Percentiles rank a stretch among this genome's conserved stretches.
These are phyloP conservation scores for Dynastes maya DNA, from an alignment of 2,888 invertebrate genomes.

Conservation along the genomic window DNA sequence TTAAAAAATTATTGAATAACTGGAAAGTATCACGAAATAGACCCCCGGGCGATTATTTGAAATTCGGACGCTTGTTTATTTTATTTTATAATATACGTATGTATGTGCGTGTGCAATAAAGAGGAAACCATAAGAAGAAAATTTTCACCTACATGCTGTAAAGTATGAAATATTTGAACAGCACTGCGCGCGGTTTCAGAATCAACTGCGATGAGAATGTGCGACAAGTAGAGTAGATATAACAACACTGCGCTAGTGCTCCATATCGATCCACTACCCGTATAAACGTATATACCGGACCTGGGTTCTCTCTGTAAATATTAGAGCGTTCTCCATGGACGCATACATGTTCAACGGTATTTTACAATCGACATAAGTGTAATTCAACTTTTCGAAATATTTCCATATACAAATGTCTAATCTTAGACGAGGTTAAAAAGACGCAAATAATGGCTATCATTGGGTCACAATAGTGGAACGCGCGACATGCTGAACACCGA, in stretches of 20 bases:
- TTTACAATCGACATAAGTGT: background rate
- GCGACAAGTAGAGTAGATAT: conserved; percentile 42
- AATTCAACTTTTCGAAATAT: background rate
- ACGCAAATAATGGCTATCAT: background rate
- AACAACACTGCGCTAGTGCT: conserved; percentile 50
- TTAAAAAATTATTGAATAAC: conserved; percentile 22
- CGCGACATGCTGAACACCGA: background rate
- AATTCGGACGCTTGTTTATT: conserved; percentile 8
- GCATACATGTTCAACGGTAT: conserved; percentile 21
- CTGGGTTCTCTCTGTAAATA: conserved; percentile 49
- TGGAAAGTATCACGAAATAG: conserved; percentile 40
- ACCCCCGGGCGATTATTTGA: background rate
- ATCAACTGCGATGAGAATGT: conserved; percentile 48
- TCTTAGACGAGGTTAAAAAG: background rate
- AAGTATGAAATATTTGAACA: conserved; percentile 45
- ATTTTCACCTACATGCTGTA: conserved; percentile 42
- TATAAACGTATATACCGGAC: conserved; percentile 44
- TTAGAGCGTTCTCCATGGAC: conserved; percentile 45
- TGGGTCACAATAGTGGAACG: background rate
- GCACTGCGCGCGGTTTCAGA: conserved; percentile 51
- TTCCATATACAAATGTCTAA: background rate
- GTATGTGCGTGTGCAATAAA: background rate
- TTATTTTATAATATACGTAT: background rate
- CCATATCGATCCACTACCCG: conserved; percentile 54
- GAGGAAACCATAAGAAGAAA: conserved; percentile 4